A percentile compares a stretch with the other conserved stretches of the same genome.
Evolutionary conservation across 2,888 invertebrate genomes (phyloP).

Genomic region (Cephonodes hylas): DNA sequence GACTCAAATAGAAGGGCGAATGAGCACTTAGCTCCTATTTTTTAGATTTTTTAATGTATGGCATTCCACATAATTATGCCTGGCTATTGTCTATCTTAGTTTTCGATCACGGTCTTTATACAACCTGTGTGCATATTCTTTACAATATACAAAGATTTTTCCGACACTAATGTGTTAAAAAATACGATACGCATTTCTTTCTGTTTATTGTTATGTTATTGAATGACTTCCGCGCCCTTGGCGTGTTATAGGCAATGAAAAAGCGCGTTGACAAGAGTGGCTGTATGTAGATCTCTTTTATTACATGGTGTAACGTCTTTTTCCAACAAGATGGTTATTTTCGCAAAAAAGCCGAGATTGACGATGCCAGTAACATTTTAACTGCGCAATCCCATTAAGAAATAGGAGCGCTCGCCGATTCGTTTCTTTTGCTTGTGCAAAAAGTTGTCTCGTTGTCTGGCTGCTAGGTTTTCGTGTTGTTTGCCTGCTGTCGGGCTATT

Average conservation of each 20-base stretch:
- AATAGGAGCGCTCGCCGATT: slow-evolving; percentile 19
- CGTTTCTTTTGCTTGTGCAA: slow-evolving; percentile 19
- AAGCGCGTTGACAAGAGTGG: slow-evolving; percentile 26
- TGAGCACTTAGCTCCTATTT: no score
- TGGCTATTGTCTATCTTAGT: no score
- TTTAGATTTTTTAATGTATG: no score
- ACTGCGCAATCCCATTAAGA: slow-evolving; percentile 25
- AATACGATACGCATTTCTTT: not conserved
- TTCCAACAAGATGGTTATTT: slow-evolving; percentile 21
- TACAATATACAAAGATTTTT: no score
- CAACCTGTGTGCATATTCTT: no score
- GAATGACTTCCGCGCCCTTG: not conserved
- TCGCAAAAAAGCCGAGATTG: slow-evolving; percentile 18
- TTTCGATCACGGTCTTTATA: no score
- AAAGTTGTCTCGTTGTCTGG: slow-evolving; percentile 19
- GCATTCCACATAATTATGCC: no score
- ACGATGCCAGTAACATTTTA: slow-evolving; percentile 22
- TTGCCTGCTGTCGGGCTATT: not conserved
- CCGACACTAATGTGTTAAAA: no score
- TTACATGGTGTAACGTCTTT: slow-evolving; percentile 17
- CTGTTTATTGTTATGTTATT: slow-evolving; percentile 10
- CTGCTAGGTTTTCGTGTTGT: slow-evolving; percentile 6
- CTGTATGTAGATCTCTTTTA: slow-evolving; percentile 12
- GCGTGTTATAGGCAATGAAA: slow-evolving; percentile 17
- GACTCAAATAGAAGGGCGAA: no score